Base-by-base conservation (phyloP, 2,888 invertebrate species). In the Sesia apiformis region DNA sequence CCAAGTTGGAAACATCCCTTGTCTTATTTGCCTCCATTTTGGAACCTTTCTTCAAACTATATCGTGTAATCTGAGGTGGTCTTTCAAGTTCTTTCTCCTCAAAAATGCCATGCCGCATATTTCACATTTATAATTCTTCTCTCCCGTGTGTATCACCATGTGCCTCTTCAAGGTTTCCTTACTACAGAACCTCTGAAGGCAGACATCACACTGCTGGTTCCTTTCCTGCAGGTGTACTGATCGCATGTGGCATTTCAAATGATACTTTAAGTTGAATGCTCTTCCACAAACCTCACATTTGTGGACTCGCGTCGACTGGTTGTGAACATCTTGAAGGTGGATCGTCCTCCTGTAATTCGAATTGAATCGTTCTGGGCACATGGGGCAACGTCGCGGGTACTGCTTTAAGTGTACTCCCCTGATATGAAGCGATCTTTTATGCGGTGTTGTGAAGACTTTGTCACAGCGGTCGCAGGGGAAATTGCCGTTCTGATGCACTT, bases 121-220 rank as follows among this genome's bases (percentile, higher is more conserved):
- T 52, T 90, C 84, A 54, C 91, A 91, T 58, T 90, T 88, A 56
- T 90, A 88, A 54, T 91, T 91, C 64, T 90, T 91, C 52, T 89
- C 90, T 0, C 90, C 90, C 0, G 90, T 90, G 58, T 91, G 91
- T 49, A 90, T 90, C 4, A 90, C 86, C 89, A 90, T 90, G 57
- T 91, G 91, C 1, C 90, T 72, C 56, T 91, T 91, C 61, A 91
- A 67, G 5, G 91, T 90, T 56, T 91, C 90, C 61, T 91, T 91
- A 40, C 90, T 89, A 58, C 86, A 90, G 61, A 91, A 91, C 60
- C 90, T 80, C 52, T 90, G 90, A 3, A 81, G 76, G 55, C 91
- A 91, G 1, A 90, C 75, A 55, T 89, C 87, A 52, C 91, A 91
- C 60, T 90, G 86, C 57, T 90, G 90, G 46, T 85, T 91, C 70